A percentile compares a stretch with the other conserved stretches of the same genome.
These are phyloP conservation scores for Rhabdornis inornatus DNA, from an alignment of 2,113 vertebrate species.

Conservation along the genomic window DNA sequence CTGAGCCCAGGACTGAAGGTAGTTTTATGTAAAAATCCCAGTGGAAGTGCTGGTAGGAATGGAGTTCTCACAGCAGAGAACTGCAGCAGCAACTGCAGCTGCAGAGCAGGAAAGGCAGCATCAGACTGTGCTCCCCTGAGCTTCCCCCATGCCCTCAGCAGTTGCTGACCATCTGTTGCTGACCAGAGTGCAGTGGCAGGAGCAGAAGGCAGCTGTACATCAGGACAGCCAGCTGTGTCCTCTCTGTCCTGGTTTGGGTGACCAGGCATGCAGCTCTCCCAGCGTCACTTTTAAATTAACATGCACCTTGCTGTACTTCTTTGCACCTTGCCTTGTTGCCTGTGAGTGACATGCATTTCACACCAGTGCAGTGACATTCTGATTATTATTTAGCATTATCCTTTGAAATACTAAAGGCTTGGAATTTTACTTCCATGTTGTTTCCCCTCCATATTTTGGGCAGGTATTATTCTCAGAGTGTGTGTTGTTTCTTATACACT, in stretches of 20 bases:
- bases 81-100: neutral
- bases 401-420: neutral
- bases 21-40: neutral
- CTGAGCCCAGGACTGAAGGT: neutral
- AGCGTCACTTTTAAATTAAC: neutral
- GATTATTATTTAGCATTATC: neutral
- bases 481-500: neutral
- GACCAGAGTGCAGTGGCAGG: neutral
- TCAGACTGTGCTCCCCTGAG: neutral
- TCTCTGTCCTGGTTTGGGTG: neutral
- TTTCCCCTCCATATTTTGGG: neutral
- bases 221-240: neutral
- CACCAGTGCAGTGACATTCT: neutral
- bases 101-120: neutral
- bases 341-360: neutral
- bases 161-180: neutral
- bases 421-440: neutral
- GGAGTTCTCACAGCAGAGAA: neutral
- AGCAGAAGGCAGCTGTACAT: neutral
- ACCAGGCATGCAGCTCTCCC: neutral
- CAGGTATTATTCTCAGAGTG: neutral
- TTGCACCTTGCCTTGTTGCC: neutral
- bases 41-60: neutral
- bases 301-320: neutral
- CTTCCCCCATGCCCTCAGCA: accelerated